Conservation (phyloP, 2,113 vertebrate species). For the Phyllopteryx taeniolatus region DNA sequence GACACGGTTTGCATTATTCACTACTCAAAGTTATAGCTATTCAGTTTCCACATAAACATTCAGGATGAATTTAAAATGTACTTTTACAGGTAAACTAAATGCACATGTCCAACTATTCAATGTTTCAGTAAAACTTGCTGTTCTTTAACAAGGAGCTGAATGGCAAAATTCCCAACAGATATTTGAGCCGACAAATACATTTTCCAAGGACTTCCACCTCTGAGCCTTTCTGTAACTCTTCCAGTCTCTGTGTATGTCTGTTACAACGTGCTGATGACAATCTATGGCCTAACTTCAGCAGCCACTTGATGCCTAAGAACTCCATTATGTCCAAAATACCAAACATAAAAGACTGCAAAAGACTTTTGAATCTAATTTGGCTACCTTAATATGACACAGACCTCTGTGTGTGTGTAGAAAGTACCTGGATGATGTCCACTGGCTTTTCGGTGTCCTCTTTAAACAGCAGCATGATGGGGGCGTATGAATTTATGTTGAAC, state of each 20-base stretch:
- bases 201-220: too few relatives aligned
- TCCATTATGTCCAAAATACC: not conserved
- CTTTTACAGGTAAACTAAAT: too few relatives aligned
- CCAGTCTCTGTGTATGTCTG: too few relatives aligned
- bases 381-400: not conserved
- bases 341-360: not conserved
- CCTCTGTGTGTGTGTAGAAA: not conserved
- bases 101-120: too few relatives aligned
- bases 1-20: not conserved
- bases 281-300: not conserved
- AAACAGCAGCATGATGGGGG: slow-evolving; percentile 88
- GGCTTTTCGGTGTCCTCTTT: slow-evolving; percentile 85
- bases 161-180: too few relatives aligned
- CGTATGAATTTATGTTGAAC: slow-evolving; percentile 84
- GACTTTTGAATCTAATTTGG: not conserved
- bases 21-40: not conserved
- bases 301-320: not conserved
- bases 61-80: too few relatives aligned
- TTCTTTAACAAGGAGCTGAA: too few relatives aligned
- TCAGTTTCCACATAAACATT: too few relatives aligned
- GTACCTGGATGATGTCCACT: slow-evolving; percentile 85
- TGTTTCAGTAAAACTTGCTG: too few relatives aligned
- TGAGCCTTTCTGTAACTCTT: too few relatives aligned
- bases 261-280: not conserved
- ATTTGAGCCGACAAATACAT: too few relatives aligned